A percentile compares a stretch with the other conserved stretches of the same genome.
These are phyloP conservation scores for Uropetala carovei DNA, from an alignment of 2,888 invertebrate species.

Conservation along the genomic window DNA sequence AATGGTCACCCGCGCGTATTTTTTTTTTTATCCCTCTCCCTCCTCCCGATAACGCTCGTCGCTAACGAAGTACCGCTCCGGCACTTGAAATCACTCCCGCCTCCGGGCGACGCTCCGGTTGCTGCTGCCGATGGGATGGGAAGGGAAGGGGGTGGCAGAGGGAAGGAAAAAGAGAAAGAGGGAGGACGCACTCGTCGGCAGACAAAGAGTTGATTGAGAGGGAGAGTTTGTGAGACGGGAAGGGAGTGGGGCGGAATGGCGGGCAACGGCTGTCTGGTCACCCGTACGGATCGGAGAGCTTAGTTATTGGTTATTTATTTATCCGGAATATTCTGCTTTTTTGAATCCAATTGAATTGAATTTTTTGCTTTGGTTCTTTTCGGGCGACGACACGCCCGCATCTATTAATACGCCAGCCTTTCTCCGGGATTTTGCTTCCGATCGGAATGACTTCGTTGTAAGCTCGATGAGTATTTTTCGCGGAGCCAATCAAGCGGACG, in stretches of 20 bases:
- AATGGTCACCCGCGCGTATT: neutral
- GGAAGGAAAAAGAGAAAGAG: neutral
- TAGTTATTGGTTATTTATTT: slow-evolving; percentile 31
- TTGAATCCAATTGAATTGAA: neutral
- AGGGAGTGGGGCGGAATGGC: neutral
- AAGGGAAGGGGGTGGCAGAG: neutral
- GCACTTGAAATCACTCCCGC: neutral
- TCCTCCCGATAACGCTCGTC: neutral
- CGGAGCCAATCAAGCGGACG: neutral
- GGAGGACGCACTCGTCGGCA: neutral
- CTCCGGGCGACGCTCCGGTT: neutral
- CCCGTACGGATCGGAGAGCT: neutral
- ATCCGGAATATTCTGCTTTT: slow-evolving; percentile 45
- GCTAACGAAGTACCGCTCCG: slow-evolving; percentile 39
- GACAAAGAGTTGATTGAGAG: slow-evolving; percentile 55
- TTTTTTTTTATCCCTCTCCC: neutral
- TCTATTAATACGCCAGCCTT: neutral
- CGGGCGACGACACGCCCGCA: neutral
- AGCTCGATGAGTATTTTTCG: neutral
- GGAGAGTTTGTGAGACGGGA: neutral
- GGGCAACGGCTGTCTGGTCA: neutral
- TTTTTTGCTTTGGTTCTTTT: neutral
- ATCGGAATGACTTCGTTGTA: neutral
- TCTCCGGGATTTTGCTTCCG: neutral
- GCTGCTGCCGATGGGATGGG: neutral